Base-by-base conservation (phyloP, 1,140 invertebrate genomes). In the Pogonomyrmex californicus region DNA sequence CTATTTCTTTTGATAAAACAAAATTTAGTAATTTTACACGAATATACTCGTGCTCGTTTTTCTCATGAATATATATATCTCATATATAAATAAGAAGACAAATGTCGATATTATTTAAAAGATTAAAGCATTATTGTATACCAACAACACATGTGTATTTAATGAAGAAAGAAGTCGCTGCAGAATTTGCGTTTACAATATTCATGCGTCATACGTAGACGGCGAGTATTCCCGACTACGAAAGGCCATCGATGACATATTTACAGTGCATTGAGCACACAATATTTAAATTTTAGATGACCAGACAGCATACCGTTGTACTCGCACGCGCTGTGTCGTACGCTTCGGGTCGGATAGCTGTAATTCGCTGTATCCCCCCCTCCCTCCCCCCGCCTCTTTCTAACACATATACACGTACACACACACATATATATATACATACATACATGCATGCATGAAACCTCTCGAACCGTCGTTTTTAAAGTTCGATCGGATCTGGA, bases 231-330 rank as follows among this genome's bases (percentile, higher is more conserved):
- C 54, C 68, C 30, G 54, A 41, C 54, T 75, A 75, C 68, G 41
- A 83, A 83, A 83, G 41, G 79, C 79, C 68, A 75, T 62, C 79
- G 68, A 83, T 83, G 79, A 75, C 81, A 79, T 86, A 91, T 86
- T 89, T 89, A 86, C 82, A 88, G 85, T 85, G 73, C 88, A 89
- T 89, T 86, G 85, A 86, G 79, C 79, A 83, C 76, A 81, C 77
- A 88, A 78, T 65, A 91, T 92, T 92, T 91, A 91, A 91, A 91
- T 82, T 91, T 92, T 91, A 92, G 88, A 92, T 92, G 86, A 86
- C 75, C 71, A 71, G 81, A 38, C 63, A 68, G 77, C 82, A 79
- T 88, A 82, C 87, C 78, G 85, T 88, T 86, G 88, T 79, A 82
- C 77, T 77, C 63, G 83, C 73, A 86, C 86, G 82, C 81, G 51